These are phyloP conservation scores for Alouatta palliata DNA, from an alignment of 2,113 vertebrate species.

Conservation along the genomic window DNA sequence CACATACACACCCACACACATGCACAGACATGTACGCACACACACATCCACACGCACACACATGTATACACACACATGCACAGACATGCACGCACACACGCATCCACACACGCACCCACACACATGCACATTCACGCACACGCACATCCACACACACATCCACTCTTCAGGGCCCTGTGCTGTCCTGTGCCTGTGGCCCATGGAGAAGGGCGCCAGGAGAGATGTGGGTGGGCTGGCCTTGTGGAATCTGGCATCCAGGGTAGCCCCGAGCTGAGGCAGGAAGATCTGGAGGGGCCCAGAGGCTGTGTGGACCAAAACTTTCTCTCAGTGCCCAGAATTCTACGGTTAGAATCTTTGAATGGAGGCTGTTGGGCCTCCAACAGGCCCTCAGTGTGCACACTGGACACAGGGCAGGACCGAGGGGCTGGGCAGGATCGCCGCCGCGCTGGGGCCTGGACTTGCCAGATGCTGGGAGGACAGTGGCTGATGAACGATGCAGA, in stretches of 20 bases:
- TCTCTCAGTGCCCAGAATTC: neutral
- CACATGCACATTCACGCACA: no score
- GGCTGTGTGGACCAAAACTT: neutral
- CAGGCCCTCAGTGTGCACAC: accelerated
- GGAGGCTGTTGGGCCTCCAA: neutral
- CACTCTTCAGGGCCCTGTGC: no score
- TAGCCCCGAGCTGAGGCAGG: neutral
- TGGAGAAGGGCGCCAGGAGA: neutral
- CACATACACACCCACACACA: no score
- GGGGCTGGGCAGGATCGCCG: accelerated
- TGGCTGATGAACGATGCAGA: neutral
- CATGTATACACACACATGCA: no score
- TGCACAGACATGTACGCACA: no score
- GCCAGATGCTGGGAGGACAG: neutral
- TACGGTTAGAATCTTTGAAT: neutral
- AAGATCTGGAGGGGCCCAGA: neutral
- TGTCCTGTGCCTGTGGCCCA: neutral
- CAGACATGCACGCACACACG: neutral
- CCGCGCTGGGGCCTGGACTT: neutral
- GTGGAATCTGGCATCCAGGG: neutral
- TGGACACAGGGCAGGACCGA: no score
- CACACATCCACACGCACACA: no score
- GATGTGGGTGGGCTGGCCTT: no score
- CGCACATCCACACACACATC: neutral
- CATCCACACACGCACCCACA: no score